Conservation (phyloP, 2,113 vertebrate genomes). For the Nicator chloris region DNA sequence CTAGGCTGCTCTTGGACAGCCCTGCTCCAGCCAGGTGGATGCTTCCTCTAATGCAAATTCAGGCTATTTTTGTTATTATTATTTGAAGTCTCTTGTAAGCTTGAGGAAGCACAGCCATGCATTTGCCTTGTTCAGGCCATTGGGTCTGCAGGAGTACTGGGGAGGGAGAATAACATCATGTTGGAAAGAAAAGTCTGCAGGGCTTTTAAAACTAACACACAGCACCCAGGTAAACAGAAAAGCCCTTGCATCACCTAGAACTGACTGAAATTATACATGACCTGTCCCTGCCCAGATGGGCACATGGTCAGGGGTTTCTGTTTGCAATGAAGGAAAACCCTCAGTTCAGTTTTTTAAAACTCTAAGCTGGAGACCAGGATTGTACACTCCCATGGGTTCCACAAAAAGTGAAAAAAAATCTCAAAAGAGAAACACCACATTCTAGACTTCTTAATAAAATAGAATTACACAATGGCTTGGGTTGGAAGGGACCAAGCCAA, state of each 20-base stretch:
- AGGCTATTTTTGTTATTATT: background rate
- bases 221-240: background rate
- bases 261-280: background rate
- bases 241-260: background rate
- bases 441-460: background rate
- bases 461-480: background rate
- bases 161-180: background rate
- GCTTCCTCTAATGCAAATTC: constrained; percentile 19
- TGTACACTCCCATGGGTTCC: background rate
- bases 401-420: background rate
- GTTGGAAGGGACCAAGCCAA: background rate
- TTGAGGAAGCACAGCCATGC: background rate
- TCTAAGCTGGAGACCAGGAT: background rate
- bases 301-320: background rate
- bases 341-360: background rate
- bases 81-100: constrained; percentile 34
- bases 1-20: background rate
- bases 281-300: background rate
- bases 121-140: background rate
- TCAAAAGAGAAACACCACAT: background rate
- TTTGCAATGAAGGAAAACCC: background rate
- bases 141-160: background rate
- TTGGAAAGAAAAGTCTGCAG: background rate
- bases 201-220: background rate
- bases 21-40: background rate